These are phyloP conservation scores for Hormaphis cornu DNA, from an alignment of 1,140 invertebrate species.

Conservation along the genomic window DNA sequence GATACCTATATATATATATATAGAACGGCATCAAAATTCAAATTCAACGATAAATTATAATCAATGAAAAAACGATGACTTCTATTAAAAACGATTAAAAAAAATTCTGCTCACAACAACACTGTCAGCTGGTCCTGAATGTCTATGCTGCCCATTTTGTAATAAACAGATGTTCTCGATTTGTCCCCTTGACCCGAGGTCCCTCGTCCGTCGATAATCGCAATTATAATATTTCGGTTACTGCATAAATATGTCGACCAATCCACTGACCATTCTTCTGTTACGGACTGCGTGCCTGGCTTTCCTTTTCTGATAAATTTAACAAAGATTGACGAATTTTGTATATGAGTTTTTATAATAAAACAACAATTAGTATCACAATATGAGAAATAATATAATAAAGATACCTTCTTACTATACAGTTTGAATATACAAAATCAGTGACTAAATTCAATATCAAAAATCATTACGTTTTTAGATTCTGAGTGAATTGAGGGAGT, in stretches of 20 bases:
- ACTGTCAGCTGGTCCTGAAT: conserved; percentile 84
- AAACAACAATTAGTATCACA: too few species aligned
- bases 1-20: conserved; percentile 48
- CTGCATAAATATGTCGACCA: conserved; percentile 79
- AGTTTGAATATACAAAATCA: too few species aligned
- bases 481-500: too few species aligned
- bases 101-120: conserved; percentile 74
- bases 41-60: not conserved
- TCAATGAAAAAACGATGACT: not conserved
- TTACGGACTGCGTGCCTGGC: conserved; percentile 78
- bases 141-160: conserved; percentile 70
- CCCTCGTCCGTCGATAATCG: conserved; percentile 78
- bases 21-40: not conserved
- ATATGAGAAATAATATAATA: too few species aligned
- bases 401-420: too few species aligned
- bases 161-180: conserved; percentile 69
- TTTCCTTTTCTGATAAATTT: conserved; percentile 61
- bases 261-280: conserved; percentile 71
- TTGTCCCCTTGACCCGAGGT: conserved; percentile 73
- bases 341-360: too few species aligned
- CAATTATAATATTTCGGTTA: conserved; percentile 73
- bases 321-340: too few species aligned
- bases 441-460: too few species aligned
- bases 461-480: too few species aligned
- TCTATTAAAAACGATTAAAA: too few species aligned